Evolutionary conservation across 1,140 invertebrate genomes (phyloP).

Genomic region (Epicauta chinensis): DNA sequence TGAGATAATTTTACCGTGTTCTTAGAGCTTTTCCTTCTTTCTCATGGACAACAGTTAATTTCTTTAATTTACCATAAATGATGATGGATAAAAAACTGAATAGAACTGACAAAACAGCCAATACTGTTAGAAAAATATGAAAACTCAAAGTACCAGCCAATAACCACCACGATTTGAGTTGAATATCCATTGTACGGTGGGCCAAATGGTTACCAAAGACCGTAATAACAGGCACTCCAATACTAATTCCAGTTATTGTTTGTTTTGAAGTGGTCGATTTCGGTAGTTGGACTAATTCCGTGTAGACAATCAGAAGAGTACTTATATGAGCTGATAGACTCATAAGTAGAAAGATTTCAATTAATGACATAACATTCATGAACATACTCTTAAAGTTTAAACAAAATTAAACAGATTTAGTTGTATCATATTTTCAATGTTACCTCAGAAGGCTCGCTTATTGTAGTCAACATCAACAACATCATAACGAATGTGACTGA

Average conservation of each 20-base stretch:
- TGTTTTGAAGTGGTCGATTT: constrained; percentile 48
- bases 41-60: constrained; percentile 18
- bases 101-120: constrained; percentile 47
- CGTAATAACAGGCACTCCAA: constrained; percentile 51
- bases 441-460: constrained; percentile 25
- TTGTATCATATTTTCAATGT: constrained; percentile 1
- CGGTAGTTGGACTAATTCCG: constrained; percentile 47
- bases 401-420: no score
- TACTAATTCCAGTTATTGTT: constrained; percentile 50
- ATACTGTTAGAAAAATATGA: constrained; percentile 51
- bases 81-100: constrained; percentile 50
- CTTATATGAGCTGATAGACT: constrained; percentile 53
- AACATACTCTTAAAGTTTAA: constrained; percentile 29
- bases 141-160: constrained; percentile 48
- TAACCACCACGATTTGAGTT: constrained; percentile 53
- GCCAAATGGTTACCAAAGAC: constrained; percentile 52
- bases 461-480: constrained; percentile 21
- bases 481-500: constrained; percentile 22
- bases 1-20: constrained; percentile 26
- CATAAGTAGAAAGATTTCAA: constrained; percentile 50
- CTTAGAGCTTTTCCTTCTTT: constrained; percentile 21
- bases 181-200: constrained; percentile 47
- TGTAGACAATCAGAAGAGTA: constrained; percentile 51
- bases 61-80: constrained; percentile 44
- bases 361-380: constrained; percentile 36